These are phyloP conservation scores for Mimumesa dahlbomi DNA, from an alignment of 2,888 invertebrate species.

Conservation along the genomic window DNA sequence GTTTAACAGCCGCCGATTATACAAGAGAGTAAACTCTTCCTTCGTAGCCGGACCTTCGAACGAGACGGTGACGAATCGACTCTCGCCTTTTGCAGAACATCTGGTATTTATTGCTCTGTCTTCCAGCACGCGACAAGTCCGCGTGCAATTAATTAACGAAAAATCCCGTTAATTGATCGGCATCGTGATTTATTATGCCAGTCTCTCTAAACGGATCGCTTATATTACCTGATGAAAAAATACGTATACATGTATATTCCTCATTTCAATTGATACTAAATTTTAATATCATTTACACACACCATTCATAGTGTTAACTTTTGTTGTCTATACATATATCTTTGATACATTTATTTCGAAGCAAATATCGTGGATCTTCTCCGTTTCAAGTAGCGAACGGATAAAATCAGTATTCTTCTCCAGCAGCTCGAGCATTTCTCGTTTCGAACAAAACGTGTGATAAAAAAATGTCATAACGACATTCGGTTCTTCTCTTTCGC, in stretches of 20 bases:
- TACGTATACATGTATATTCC: no score
- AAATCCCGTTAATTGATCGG: slow-evolving; percentile 68
- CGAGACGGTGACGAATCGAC: slow-evolving; percentile 60
- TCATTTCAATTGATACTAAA: neutral
- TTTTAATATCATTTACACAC: no score
- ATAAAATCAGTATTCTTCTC: slow-evolving; percentile 32
- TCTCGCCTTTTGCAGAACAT: slow-evolving; percentile 56
- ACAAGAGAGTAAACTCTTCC: slow-evolving; percentile 36
- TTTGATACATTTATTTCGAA: no score
- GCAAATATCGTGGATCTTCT: no score
- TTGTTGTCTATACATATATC: no score
- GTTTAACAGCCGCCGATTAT: slow-evolving; percentile 40
- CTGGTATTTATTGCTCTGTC: slow-evolving; percentile 55
- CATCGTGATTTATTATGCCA: slow-evolving; percentile 50
- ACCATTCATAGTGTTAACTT: no score
- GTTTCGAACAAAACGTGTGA: slow-evolving; percentile 41
- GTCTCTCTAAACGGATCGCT: slow-evolving; percentile 37
- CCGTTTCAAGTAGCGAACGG: slow-evolving; percentile 20
- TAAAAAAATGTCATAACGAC: slow-evolving; percentile 49
- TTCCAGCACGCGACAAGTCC: slow-evolving; percentile 45
- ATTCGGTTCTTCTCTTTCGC: slow-evolving; percentile 50
- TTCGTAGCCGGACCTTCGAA: slow-evolving; percentile 13
- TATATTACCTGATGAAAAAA: no score
- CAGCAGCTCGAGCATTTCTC: slow-evolving; percentile 7
- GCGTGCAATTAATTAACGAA: slow-evolving; percentile 59